Evolutionary conservation across 1,140 invertebrate genomes (phyloP), one percentile per base, ranked within the genome.

Genomic region (Drosophila truncata): DNA sequence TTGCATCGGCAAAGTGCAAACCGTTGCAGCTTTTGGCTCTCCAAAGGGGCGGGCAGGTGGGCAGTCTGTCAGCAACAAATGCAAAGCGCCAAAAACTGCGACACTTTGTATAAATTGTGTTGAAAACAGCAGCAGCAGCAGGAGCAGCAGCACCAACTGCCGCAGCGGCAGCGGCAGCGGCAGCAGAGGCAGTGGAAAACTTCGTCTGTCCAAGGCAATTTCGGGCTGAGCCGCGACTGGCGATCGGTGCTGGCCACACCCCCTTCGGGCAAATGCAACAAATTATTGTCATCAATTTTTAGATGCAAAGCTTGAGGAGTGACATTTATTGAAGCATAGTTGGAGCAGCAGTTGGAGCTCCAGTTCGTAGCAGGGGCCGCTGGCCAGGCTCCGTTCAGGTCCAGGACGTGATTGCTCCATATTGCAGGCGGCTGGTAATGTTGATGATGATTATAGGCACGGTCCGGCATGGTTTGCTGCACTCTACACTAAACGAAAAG

Each of bases 211-310:
- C 80, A 71, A 80, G 80, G 76, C 80, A 90, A 90, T 90, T 88
- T 80, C 59, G 37, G 44, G 27, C 63, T 69, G 37, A 62, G 35
- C 50, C 35, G 18, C 55, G 50, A 58, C 69, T 66, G 57, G 39
- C 47, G 49, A 70, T 44, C 63, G n/a, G 35, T 18, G 39, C 50
- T 62, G 67, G 84, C 80, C 84, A 90, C 85, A 90, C 85, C 85
- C 85, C 85, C 74, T 55, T 78, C 57, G 78, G 85, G 78, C 85
- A 71, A 87, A 88, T 84, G 85, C 84, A 87, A 87, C 84, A 87
- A 87, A 87, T 87, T 87, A 87, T 90, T 87, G 84, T 87, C 84
- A 87, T 87, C 84, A 87, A 90, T 87, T 87, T 88, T 90, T 90
- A 87, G 84, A 87, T 87, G 84, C 84, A 90, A 87, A 88, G 84